A percentile compares a stretch with the other conserved stretches of the same genome.
Evolutionary conservation across 2,888 invertebrate genomes (phyloP).

Genomic region (Hydropsyche betteni): DNA sequence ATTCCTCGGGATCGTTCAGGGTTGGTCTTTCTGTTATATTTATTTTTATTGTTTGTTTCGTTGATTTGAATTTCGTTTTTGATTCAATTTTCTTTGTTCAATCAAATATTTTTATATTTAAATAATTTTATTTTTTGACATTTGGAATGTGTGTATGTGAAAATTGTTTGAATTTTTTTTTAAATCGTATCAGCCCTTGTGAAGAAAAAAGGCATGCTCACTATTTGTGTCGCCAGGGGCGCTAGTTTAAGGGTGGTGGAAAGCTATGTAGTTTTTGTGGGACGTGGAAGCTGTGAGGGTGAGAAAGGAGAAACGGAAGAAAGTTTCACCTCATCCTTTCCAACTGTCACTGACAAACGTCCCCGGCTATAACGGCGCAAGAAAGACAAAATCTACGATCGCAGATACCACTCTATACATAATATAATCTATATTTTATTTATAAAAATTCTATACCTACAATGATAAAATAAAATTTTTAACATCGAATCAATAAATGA

Average conservation of each 20-base stretch:
- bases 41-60: no score
- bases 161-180: neutral
- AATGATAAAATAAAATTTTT: no score
- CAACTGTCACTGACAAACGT: conserved; percentile 51
- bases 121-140: no score
- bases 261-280: conserved; percentile 36
- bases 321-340: conserved; percentile 37
- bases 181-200: conserved; percentile 5
- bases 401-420: conserved; percentile 3
- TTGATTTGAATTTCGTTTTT: no score
- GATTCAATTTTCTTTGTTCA: no score
- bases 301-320: conserved; percentile 34
- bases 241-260: conserved; percentile 43
- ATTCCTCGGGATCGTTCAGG: conserved; percentile 33
- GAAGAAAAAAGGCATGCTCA: conserved; percentile 31
- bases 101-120: no score
- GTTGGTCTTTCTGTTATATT: neutral
- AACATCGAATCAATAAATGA: no score
- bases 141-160: neutral
- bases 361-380: conserved; percentile 45
- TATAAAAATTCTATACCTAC: neutral
- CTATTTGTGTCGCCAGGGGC: conserved; percentile 47
- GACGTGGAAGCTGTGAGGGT: conserved; percentile 7
- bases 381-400: conserved; percentile 41
- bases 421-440: neutral